These are phyloP conservation scores for Rachycentron canadum DNA, from an alignment of 2,797 vertebrate species.

Conservation along the genomic window DNA sequence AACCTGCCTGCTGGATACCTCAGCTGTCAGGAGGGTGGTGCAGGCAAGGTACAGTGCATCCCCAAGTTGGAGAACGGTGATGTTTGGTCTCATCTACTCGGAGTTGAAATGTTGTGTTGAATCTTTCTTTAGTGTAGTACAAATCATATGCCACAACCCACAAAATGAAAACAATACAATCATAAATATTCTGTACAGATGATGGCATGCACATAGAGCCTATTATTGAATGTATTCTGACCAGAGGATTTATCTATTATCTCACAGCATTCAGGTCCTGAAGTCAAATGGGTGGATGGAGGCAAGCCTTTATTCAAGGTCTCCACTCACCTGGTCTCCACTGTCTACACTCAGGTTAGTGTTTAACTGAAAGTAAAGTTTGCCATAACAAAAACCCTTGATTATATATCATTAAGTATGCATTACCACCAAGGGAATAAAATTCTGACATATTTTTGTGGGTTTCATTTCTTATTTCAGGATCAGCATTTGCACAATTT, in stretches of 20 bases:
- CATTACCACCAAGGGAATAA: neutral
- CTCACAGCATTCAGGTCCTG: constrained; percentile 91
- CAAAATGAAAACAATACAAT: neutral
- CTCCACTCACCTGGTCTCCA: constrained; percentile 95
- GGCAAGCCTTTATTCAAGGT: constrained; percentile 93
- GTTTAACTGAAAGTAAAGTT: neutral
- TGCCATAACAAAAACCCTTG: too few relatives aligned
- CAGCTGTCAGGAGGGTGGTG: constrained; percentile 89
- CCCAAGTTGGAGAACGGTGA: neutral
- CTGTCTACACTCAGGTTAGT: constrained; percentile 95
- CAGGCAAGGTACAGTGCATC: constrained; percentile 88
- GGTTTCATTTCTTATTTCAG: constrained; percentile 74
- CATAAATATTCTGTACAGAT: neutral
- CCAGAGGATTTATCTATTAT: neutral
- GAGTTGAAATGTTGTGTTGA: neutral
- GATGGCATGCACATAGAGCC: neutral
- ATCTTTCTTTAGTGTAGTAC: neutral
- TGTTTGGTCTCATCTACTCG: neutral
- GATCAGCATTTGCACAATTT: constrained; percentile 99
- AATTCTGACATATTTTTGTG: neutral
- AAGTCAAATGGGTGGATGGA: constrained; percentile 98
- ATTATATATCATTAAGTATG: neutral
- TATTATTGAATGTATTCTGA: neutral
- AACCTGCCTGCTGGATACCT: constrained; percentile 95
- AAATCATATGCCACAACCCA: neutral